Conservation (phyloP, 2,888 invertebrate species). For the Leucoptera coffeella region DNA sequence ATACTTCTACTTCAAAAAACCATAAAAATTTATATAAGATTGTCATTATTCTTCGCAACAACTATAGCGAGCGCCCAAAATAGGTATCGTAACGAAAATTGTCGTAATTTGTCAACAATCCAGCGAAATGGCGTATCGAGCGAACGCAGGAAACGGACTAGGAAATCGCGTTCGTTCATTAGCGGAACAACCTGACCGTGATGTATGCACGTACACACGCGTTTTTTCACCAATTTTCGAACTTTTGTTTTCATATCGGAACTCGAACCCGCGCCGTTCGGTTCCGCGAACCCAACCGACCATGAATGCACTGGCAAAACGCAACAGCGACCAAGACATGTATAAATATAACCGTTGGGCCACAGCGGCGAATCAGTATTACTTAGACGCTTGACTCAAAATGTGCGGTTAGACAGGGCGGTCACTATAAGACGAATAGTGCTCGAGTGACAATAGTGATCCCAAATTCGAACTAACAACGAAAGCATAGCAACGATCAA, state of each 20-base stretch:
- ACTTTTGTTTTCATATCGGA: constrained; percentile 26
- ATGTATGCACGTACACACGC: constrained; percentile 11
- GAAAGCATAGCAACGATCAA: constrained; percentile 15
- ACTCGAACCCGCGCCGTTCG: constrained; percentile 16
- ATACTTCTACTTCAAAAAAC: too few species aligned
- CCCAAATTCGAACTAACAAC: constrained; percentile 11
- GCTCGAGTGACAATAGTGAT: constrained; percentile 17
- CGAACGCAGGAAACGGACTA: too few species aligned
- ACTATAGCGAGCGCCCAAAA: too few species aligned
- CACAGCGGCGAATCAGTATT: constrained; percentile 43
- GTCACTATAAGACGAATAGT: constrained; percentile 10
- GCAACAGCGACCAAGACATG: constrained; percentile 38
- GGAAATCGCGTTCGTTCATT: too few species aligned
- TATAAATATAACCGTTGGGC: constrained; percentile 42
- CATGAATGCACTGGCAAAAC: constrained; percentile 41
- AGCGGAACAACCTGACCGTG: constrained; percentile 32
- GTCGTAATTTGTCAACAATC: too few species aligned
- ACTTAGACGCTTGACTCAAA: constrained; percentile 44
- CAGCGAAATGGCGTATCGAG: too few species aligned
- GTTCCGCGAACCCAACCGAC: constrained; percentile 25
- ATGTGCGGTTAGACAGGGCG: constrained; percentile 28
- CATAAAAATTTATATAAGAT: too few species aligned
- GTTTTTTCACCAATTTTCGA: constrained; percentile 15
- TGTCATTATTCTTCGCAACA: too few species aligned
- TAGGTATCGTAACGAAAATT: too few species aligned